phyloP scores from a whole-genome alignment of 2,113 vertebrate species.

The Emydura subglobosa region DNA sequence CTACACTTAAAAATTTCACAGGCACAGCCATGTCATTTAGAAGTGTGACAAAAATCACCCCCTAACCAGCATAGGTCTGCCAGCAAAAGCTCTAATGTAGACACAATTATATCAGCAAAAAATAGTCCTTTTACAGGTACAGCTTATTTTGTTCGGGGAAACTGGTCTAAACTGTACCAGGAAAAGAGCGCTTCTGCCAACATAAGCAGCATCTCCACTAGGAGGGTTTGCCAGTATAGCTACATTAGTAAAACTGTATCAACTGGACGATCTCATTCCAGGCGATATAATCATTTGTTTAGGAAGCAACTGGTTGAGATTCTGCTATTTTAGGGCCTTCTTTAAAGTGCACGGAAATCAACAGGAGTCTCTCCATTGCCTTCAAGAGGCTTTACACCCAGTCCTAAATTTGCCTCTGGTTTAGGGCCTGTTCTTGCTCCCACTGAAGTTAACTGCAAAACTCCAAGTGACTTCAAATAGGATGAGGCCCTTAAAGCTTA shows the following conservation, averaged over 20 bases:
- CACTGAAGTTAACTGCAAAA: background rate
- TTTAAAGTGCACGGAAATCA: background rate
- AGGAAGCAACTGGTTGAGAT: rapidly evolving
- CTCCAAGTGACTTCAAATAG: background rate
- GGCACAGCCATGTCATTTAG: background rate
- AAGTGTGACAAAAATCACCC: background rate
- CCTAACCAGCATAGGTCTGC: background rate
- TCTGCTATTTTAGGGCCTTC: background rate
- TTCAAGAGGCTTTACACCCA: background rate
- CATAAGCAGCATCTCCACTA: background rate
- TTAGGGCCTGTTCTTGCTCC: background rate
- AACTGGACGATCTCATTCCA: rapidly evolving
- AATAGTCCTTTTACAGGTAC: rapidly evolving
- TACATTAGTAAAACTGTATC: background rate
- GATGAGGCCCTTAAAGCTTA: background rate
- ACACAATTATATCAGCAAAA: background rate
- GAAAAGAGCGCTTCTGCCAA: background rate
- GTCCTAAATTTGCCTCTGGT: background rate
- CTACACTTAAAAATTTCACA: background rate
- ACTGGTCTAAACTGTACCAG: background rate
- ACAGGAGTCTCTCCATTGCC: background rate
- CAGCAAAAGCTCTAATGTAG: background rate
- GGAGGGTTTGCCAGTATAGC: background rate
- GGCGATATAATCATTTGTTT: background rate
- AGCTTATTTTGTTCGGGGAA: background rate